Conservation (phyloP, 1,140 invertebrate species). For the Drosophila seguyi region DNA sequence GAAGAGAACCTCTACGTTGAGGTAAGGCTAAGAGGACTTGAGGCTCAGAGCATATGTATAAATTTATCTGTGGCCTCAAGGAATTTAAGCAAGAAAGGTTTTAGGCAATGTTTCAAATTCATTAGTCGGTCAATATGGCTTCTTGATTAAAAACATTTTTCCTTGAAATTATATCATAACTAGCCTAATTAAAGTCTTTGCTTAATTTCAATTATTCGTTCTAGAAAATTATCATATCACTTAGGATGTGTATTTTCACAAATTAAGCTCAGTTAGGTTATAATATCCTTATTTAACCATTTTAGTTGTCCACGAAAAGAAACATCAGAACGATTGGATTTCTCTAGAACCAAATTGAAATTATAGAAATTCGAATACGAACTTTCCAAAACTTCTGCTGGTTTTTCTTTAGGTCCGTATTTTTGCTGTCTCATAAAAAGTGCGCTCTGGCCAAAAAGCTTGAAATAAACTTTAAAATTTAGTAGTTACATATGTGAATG, state of each 20-base stretch:
- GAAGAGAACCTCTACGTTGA: neutral
- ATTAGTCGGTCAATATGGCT: neutral
- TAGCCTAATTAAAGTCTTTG: neutral
- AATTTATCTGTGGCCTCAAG: neutral
- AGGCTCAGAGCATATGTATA: neutral
- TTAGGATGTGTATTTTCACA: neutral
- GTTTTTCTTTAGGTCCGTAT: no score
- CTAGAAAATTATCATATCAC: neutral
- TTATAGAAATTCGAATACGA: no score
- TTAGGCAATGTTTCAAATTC: neutral
- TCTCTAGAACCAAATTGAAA: neutral
- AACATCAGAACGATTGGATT: neutral
- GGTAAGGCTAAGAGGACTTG: slow-evolving; percentile 3
- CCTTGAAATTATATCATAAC: neutral
- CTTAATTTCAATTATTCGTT: neutral
- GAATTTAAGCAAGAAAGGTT: neutral
- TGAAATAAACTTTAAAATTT: slow-evolving; percentile 5
- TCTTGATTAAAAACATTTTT: neutral
- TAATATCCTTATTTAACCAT: no score
- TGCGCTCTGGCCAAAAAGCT: neutral
- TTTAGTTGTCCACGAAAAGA: neutral
- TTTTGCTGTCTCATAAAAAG: no score
- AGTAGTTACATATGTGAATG: neutral
- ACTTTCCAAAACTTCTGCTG: no score
- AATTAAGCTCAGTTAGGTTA: neutral